Evolutionary conservation across 1,140 invertebrate genomes (phyloP).

Genomic region (Panagrolaimus sp.): DNA sequence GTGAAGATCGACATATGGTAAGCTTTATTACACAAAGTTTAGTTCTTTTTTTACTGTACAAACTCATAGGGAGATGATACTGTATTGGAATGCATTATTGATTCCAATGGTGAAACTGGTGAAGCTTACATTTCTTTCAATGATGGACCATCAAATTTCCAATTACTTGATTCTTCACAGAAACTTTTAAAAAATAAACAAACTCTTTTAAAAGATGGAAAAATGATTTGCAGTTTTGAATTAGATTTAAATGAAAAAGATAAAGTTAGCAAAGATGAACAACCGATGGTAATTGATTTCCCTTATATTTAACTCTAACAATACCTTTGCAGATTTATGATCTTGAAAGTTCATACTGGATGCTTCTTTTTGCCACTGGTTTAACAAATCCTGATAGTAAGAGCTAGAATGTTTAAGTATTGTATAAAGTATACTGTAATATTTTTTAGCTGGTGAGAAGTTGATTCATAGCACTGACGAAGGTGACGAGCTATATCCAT

Average conservation of each 20-base stretch:
- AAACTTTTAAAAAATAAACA: background rate
- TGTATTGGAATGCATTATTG: conserved; percentile 41
- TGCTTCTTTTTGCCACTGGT: conserved; percentile 21
- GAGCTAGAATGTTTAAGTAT: background rate
- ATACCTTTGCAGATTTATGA: background rate
- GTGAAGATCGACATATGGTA: conserved; percentile 30
- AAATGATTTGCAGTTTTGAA: conserved; percentile 24
- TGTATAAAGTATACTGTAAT: background rate
- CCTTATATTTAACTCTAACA: background rate
- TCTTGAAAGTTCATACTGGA: conserved; percentile 9
- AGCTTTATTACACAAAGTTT: background rate
- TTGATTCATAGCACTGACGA: background rate
- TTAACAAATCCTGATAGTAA: conserved; percentile 21
- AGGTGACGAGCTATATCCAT: conserved; percentile 15
- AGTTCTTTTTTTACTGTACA: background rate
- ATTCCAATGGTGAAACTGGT: conserved; percentile 15
- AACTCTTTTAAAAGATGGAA: conserved; percentile 20
- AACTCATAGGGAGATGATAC: conserved; percentile 32
- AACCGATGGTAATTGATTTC: conserved; percentile 13
- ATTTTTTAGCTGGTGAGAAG: conserved; percentile 21
- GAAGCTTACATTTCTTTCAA: conserved; percentile 35
- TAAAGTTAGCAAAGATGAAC: conserved; percentile 16
- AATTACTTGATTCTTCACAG: conserved; percentile 18
- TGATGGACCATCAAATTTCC: conserved; percentile 27
- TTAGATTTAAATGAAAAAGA: background rate